Base-by-base conservation (phyloP, 1,140 invertebrate species). In the Anadara kagoshimensis region DNA sequence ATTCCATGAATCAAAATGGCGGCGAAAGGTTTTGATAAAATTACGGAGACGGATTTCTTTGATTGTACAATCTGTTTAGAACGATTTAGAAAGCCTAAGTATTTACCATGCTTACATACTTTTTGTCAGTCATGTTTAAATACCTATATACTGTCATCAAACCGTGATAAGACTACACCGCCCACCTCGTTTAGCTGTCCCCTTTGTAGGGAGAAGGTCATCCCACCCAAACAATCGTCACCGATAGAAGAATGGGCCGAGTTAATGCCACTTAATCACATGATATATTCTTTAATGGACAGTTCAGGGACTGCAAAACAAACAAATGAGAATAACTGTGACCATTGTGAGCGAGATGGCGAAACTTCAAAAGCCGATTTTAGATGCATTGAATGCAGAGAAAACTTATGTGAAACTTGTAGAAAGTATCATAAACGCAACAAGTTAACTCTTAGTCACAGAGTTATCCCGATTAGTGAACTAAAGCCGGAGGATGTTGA, bases 41-140 rank as follows among this genome's bases (percentile, higher is more conserved):
- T 12, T 8, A 29, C 26, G 3, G 36, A 57, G 0, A 67, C 56
- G 41, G 51, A 67, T 49, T 24, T 65, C 16, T 24, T 57, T 22
- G 54, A 64, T 8, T 64, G 71, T 44, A 54, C 62, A 0, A 45
- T 75, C 16, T 75, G 68, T 29, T 75, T 69, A 61, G 57, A 58
- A n/a, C 47, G 43, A 49, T 41, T 65, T 22, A 58, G 18, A n/a
- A 26, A 24, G n/a, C 62, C 69, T 14, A 73, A 69, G 66, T 61
- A 54, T 41, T 54, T 77, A 66, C 69, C 65, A 16, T 73, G 75
- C 54, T 59, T 68, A 14, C 75, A 77, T 51, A 49, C 24, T 22
- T 57, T 63, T n/a, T 68, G 65, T 67, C 62, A 68, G 36, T n/a
- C 41, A 43, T 66, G 59, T 54, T 24, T 68, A 16, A 53, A 58